phyloP scores from a whole-genome alignment of 2,113 vertebrate species.

The Coryphaenoides rupestris region DNA sequence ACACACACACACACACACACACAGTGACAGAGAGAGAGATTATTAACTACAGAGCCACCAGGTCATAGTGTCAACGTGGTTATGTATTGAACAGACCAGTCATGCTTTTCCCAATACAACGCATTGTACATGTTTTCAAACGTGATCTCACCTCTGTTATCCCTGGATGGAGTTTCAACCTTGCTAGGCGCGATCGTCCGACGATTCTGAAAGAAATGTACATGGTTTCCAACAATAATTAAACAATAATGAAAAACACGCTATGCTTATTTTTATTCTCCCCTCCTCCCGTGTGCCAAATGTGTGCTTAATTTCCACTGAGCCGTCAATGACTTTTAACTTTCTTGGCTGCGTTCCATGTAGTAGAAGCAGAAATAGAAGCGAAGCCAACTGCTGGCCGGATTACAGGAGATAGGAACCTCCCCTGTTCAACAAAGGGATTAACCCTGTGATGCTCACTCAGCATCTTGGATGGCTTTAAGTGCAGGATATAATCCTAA shows the following conservation, averaged over 20 bases:
- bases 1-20: too few species aligned
- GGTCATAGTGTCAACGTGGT: too few species aligned
- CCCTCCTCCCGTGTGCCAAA: too few species aligned
- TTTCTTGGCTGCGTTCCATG: background rate
- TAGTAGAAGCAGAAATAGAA: constrained; percentile 30
- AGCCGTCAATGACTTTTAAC: background rate
- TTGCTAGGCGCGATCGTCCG: constrained; percentile 82
- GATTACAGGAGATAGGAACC: constrained; percentile 25
- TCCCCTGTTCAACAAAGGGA: constrained; percentile 6
- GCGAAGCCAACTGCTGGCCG: constrained; percentile 5
- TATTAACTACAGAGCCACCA: too few species aligned
- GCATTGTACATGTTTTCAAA: background rate
- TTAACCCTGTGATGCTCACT: background rate
- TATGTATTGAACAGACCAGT: too few species aligned
- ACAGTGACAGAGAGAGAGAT: background rate
- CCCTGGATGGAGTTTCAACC: constrained; percentile 85
- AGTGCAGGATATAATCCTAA: background rate
- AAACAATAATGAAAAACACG: too few species aligned
- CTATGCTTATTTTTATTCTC: too few species aligned
- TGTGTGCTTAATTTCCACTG: background rate
- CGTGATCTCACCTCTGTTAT: constrained; percentile 85
- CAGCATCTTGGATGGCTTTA: background rate
- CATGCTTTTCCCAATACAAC: background rate
- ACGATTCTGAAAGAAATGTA: constrained; percentile 75
- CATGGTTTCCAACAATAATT: too few species aligned